phyloP scores from a whole-genome alignment of 92 coral and sea anemone genomes.

The Hydrozoanthus gracilis region DNA sequence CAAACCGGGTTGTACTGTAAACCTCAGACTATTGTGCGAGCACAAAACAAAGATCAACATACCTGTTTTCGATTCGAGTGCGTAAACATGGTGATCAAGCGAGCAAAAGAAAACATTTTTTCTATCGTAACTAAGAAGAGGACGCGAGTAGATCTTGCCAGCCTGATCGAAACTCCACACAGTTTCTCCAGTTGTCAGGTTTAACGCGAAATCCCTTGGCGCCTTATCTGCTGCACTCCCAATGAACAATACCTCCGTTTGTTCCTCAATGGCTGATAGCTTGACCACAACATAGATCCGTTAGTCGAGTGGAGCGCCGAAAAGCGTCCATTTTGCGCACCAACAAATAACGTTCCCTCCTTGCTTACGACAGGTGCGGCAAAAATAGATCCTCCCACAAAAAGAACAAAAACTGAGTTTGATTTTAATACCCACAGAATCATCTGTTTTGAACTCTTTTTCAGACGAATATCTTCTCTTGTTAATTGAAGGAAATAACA shows the following conservation, averaged over 20 bases:
- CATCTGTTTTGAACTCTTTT: no score
- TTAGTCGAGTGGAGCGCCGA: constrained; percentile 66
- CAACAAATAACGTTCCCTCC: constrained; percentile 65
- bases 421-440: no score
- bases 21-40: no score
- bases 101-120: constrained; percentile 82
- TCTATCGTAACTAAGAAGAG: constrained; percentile 64
- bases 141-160: constrained; percentile 73
- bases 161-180: constrained; percentile 75
- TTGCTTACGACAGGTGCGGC: constrained; percentile 70
- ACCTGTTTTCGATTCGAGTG: constrained; percentile 76
- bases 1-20: no score
- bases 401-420: not conserved
- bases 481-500: no score
- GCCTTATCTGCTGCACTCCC: constrained; percentile 71
- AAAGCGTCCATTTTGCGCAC: constrained; percentile 67
- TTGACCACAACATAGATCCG: constrained; percentile 73
- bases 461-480: no score
- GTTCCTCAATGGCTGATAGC: constrained; percentile 65
- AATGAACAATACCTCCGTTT: constrained; percentile 63
- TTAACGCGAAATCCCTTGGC: constrained; percentile 66
- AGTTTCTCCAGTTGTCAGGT: constrained; percentile 60
- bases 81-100: constrained; percentile 78
- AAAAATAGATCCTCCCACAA: constrained; percentile 72
- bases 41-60: no score